Evolutionary conservation across 2,888 invertebrate genomes (phyloP), one percentile per base, ranked within the genome.

Genomic region (Cantharis rufa): DNA sequence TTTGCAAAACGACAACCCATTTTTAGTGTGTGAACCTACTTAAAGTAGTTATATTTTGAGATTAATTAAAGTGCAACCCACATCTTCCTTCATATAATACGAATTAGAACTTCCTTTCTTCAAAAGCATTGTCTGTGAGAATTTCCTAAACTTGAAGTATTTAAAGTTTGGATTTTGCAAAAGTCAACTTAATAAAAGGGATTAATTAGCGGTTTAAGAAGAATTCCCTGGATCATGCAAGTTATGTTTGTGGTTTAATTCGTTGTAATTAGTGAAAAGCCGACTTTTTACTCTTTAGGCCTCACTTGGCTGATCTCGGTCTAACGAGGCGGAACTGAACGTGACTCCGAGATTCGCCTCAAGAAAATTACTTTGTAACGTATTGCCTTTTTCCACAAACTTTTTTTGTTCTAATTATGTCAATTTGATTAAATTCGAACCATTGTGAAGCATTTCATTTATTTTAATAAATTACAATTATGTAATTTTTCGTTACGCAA

Each of bases 131-230:
- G 70, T 78, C 76, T 78, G 76, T 78, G 75, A 73, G 78, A 78
- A 78, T 76, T 78, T 76, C 73, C 78, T 72, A 76, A 76, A 78
- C 70, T 78, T 73, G 64, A 66, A 78, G 72, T 75, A 70, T 78
- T 78, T 78, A 75, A 71, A 74, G 76, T 76, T 76, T 27, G 72
- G 76, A 76, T 78, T 78, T 76, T 62, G 76, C 78, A 74, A 75
- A 78, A 72, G 77, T 77, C 76, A 79, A 78, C 80, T 80, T 81
- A 83, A 82, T 83, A 81, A 83, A 82, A 77, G 79, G 82, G 82
- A 83, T 83, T 83, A 82, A 83, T 83, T 83, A 82, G 79, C 82
- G 82, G 82, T 82, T 80, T 80, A 80, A 81, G 81, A 83, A 83
- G 82, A 81, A 82, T 81, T 82, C 81, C 82, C 80, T 74, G 81